Base-by-base conservation (phyloP, 2,797 vertebrate species). In the Nyctalus aviator region DNA sequence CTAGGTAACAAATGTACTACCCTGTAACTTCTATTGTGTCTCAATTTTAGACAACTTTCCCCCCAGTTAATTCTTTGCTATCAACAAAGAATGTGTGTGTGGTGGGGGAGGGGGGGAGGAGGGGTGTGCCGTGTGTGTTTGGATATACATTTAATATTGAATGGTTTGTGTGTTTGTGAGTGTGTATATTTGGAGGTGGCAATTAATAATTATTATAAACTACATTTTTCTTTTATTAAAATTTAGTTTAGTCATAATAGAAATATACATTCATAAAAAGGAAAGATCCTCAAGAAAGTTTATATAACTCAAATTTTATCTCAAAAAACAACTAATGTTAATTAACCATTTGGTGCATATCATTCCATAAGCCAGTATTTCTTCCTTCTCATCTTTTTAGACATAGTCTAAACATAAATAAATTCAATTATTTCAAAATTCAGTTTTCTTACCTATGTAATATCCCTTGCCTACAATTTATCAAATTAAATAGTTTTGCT, bases 331-430 rank as follows among this genome's bases (percentile, higher is more conserved):
- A 27, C 6, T 25, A 46, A n/a, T 89, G 62, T 77, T 32, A 72
- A 30, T 46, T 57, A 86, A 59, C 20, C 6, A 41, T 55, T 81
- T 68, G 25, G 35, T 57, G 18, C 23, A 46, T 68, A 71, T 57
- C 35, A 73, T 86, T 50, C n/a, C 48, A 79, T 72, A 85, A 83
- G 20, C 46, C 57, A 48, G 27, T 66, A 71, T 73, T 64, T 94
- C n/a, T 86, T 48, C 48, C 46, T 81, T 90, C 37, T 90, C 25
- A 59, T 75, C 20, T 66, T 94, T 66, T 86, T 82, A 86, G 21
- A 82, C 41, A 48, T 48, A 71, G 5, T 27, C 27, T 91, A 82
- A 94, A 84, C 23, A 84, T 59, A 90, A 89, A 82, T 35, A 79
- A 55, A 59, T 69, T 69, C 18, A 90, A 5, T 23, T 46, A 73